These are phyloP conservation scores for Peucedramus taeniatus DNA, from an alignment of 2,113 vertebrate species.

Conservation along the genomic window DNA sequence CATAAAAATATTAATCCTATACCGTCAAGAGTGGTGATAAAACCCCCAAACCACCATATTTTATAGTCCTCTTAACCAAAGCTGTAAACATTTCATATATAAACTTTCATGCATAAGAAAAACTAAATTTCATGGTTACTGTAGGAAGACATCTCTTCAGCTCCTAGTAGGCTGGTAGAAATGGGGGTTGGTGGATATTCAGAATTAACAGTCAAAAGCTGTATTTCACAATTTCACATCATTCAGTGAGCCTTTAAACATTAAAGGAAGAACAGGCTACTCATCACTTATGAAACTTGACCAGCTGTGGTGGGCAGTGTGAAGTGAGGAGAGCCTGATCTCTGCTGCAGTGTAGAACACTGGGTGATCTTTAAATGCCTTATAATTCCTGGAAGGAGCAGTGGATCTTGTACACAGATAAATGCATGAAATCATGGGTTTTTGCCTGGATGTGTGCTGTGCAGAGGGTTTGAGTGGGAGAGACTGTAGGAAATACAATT, in stretches of 20 bases:
- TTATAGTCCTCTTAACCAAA: background rate
- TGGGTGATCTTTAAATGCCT: background rate
- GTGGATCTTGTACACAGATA: background rate
- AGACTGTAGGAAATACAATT: background rate
- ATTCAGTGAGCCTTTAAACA: background rate
- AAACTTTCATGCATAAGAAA: background rate
- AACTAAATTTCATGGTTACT: background rate
- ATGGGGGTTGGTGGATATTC: background rate
- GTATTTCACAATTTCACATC: background rate
- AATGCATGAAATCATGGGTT: background rate
- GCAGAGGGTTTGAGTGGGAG: background rate
- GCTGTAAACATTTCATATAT: background rate
- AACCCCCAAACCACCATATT: background rate
- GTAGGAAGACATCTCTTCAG: background rate
- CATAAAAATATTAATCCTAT: background rate
- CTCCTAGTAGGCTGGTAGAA: background rate
- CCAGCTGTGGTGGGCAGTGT: background rate
- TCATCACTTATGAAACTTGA: background rate
- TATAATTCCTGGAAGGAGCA: background rate
- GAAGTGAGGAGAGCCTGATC: background rate
- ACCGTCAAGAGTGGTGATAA: background rate
- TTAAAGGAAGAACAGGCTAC: background rate
- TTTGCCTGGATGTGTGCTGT: background rate
- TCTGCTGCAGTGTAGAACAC: fast-evolving
- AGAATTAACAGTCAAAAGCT: background rate